These are phyloP conservation scores for Amblyraja radiata DNA, from an alignment of 2,797 vertebrate genomes.

Conservation along the genomic window DNA sequence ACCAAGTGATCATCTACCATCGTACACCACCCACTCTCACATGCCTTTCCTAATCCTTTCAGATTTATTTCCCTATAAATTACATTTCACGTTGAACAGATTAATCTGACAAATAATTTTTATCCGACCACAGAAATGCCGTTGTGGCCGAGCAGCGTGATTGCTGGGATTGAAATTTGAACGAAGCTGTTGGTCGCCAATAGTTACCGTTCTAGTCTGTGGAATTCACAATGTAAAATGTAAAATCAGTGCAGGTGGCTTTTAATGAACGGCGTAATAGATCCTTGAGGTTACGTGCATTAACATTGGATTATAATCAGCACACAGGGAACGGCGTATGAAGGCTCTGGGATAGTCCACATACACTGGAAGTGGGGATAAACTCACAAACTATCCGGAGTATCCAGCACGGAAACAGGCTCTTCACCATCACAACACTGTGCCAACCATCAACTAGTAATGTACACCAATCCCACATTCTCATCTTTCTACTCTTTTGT, in stretches of 20 bases:
- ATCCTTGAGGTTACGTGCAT: background rate
- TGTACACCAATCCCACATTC: too few relatives aligned
- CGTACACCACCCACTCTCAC: background rate
- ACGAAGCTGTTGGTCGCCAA: too few relatives aligned
- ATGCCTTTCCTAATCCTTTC: background rate
- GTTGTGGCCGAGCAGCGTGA: background rate
- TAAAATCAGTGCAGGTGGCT: background rate
- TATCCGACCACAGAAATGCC: background rate
- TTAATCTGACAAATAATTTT: background rate
- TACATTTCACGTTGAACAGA: background rate
- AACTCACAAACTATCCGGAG: background rate
- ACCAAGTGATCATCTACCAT: background rate
- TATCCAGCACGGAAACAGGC: too few relatives aligned
- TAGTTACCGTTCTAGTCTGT: background rate
- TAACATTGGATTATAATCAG: background rate
- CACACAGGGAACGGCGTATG: too few relatives aligned
- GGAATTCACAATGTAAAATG: background rate
- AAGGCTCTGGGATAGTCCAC: background rate
- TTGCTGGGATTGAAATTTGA: background rate
- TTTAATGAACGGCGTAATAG: background rate
- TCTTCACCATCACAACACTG: too few relatives aligned
- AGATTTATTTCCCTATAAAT: background rate
- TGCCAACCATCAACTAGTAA: too few relatives aligned
- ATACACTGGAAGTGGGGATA: background rate
- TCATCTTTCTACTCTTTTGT: too few relatives aligned